Evolutionary conservation across 1,140 invertebrate species (phyloP), one percentile per base, ranked within the genome.

Genomic region (Bombus ignitus): DNA sequence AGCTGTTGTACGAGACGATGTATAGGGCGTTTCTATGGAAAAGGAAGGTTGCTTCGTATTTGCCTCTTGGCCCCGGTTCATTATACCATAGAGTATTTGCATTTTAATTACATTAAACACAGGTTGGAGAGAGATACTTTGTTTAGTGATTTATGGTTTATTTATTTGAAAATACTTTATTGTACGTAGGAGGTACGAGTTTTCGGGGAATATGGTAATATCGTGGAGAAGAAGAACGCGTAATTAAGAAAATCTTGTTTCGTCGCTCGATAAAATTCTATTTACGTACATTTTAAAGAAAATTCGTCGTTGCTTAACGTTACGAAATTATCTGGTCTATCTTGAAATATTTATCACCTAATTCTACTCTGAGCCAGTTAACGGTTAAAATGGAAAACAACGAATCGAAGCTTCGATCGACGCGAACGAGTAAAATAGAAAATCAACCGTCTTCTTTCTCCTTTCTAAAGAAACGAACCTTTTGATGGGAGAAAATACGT

Each of bases 1-100:
- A 22, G 39, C 13, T 35, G 72, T 18, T 35, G 44, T 13, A 35
- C 28, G 15, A n/a, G n/a, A 25, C n/a, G 59, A 32, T 25, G 18
- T 74, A 35, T 9, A 32, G n/a, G 44, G 44, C 32, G 73, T 53
- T 75, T 35, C 73, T 75, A 25, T 73, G 32, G 44, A 74, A 74
- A 47, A 74, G 18, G 47, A 18, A 47, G 47, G 73, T 73, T 9
- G 42, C 28, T 25, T 3, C 37, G 39, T 73, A 32, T 42, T 73
- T 47, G 39, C 18, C 22, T 5, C 18, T 42, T n/a, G 47, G 47
- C 47, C 18, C 18, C 25, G 70, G 37, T 39, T 42, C n/a, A 2
- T 39, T 47, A 8, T 47, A 39, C 44, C 71, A 37, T 15, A 0
- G 39, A n/a, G 4, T 47, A 44, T 73, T 73, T 44, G 71, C 71